Evolutionary conservation across 2,113 vertebrate species (phyloP).

Genomic region (Dromas ardeola): DNA sequence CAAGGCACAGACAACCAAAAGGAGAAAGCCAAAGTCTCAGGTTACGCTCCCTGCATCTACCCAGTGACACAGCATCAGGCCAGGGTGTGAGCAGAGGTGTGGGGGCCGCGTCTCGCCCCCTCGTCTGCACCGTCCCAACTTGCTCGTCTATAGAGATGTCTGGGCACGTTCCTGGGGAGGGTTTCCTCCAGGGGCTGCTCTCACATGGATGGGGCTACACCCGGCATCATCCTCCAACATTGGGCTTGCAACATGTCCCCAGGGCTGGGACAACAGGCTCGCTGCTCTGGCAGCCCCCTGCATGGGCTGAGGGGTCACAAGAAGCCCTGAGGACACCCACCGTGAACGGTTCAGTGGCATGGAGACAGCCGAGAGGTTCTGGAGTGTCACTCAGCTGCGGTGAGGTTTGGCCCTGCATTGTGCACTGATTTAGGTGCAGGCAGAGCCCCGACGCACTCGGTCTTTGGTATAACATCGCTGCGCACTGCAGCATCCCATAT

Average conservation of each 20-base stretch:
- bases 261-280: not conserved
- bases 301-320: not conserved
- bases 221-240: accelerated
- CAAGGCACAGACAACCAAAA: not conserved
- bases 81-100: not conserved
- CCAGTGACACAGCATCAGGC: not conserved
- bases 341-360: not conserved
- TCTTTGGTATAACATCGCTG: not conserved
- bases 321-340: not conserved
- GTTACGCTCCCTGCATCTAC: not conserved
- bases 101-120: accelerated
- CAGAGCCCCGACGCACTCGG: not conserved
- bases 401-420: not conserved
- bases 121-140: not conserved
- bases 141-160: not conserved
- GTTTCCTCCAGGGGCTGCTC: not conserved
- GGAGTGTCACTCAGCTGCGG: not conserved
- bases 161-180: not conserved
- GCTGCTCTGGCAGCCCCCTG: not conserved
- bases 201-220: not conserved
- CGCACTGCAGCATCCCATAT: not conserved
- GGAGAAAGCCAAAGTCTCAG: not conserved
- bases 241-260: not conserved
- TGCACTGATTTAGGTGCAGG: not conserved
- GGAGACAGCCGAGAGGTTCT: not conserved